A percentile compares a stretch with the other conserved stretches of the same genome.
Evolutionary conservation across 2,113 vertebrate species (phyloP).

Genomic region (Syngnathus typhle): DNA sequence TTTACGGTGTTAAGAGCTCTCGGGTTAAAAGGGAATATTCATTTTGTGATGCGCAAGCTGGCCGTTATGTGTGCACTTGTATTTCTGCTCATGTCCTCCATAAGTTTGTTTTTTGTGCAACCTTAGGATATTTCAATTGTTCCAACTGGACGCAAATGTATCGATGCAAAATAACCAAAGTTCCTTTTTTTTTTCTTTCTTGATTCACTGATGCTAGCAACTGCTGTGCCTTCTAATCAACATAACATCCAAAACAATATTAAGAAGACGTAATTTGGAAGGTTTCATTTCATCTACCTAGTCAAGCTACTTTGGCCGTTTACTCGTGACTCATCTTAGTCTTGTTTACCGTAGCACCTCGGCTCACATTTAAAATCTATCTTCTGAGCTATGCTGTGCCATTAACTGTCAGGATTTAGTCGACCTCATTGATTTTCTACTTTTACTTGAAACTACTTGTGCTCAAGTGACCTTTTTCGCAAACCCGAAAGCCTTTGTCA

Average conservation of each 20-base stretch:
- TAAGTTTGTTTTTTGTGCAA: neutral
- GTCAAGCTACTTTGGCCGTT: neutral
- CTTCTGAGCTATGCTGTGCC: neutral
- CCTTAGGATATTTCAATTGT: neutral
- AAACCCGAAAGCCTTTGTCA: conserved; percentile 1
- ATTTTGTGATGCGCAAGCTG: neutral
- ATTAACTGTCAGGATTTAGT: neutral
- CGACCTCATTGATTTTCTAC: conserved; percentile 1
- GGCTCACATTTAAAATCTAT: neutral
- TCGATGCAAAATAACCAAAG: conserved; percentile 1
- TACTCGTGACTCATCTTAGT: neutral
- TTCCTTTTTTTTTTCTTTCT: neutral
- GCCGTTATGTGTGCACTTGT: neutral
- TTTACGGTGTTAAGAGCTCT: neutral
- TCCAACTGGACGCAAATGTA: conserved; percentile 3
- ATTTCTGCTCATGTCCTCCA: neutral
- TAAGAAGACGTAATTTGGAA: neutral
- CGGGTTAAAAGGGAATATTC: conserved; percentile 1
- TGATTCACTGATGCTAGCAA: conserved; percentile 1
- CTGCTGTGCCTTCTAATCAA: neutral
- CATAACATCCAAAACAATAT: neutral
- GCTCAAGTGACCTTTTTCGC: conserved; percentile 27
- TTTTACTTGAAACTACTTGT: conserved; percentile 27
- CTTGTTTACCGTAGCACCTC: too few species aligned
- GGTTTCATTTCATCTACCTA: neutral